A percentile compares a stretch with the other conserved stretches of the same genome.
Conservation (phyloP, 2,797 vertebrate genomes). For the Myotis daubentonii region DNA sequence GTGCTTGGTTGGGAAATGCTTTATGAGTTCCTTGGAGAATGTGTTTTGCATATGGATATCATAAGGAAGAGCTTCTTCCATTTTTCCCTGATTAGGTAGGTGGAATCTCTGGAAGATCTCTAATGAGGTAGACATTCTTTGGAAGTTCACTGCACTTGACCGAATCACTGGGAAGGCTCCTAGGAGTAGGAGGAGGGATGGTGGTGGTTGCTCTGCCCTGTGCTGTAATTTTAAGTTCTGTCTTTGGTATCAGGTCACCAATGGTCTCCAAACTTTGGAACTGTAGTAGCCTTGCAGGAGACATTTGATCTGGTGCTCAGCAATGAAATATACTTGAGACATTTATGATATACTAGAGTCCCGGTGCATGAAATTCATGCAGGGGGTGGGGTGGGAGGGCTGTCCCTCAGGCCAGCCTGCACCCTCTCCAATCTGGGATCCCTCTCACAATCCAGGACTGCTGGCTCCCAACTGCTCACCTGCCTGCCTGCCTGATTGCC, state of each 20-base stretch:
- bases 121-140: background rate
- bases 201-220: background rate
- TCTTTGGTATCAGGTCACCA: background rate
- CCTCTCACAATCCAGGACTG: no score
- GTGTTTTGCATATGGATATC: background rate
- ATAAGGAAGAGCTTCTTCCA: background rate
- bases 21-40: background rate
- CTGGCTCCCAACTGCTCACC: no score
- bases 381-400: no score
- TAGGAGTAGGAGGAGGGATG: background rate
- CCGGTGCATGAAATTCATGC: no score
- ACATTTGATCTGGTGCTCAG: background rate
- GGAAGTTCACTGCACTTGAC: background rate
- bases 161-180: background rate
- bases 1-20: background rate
- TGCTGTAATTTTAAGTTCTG: background rate
- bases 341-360: background rate
- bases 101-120: background rate
- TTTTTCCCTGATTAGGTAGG: background rate
- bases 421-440: no score
- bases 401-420: no score
- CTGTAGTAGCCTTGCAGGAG: background rate
- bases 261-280: background rate
- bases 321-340: background rate
- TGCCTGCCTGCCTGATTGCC: no score